A percentile compares a stretch with the other conserved stretches of the same genome.
Evolutionary conservation across 2,888 invertebrate species (phyloP).

Genomic region (Drosophila leonis): DNA sequence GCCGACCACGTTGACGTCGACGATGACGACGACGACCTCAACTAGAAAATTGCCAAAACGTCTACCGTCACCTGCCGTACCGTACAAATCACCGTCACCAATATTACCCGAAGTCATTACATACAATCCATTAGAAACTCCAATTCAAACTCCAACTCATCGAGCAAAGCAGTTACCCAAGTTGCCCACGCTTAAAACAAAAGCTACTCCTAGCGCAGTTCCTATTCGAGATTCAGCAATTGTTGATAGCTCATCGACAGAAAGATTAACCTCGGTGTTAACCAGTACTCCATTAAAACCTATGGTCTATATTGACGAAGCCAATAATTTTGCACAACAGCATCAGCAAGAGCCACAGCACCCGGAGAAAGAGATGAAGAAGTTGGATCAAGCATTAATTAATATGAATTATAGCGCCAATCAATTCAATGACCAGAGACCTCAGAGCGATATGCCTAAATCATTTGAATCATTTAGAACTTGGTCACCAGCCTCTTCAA

Average conservation of each 20-base stretch:
- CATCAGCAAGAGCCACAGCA: background rate
- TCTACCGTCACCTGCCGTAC: constrained; percentile 65
- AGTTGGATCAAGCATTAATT: constrained; percentile 6
- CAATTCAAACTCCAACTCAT: constrained; percentile 17
- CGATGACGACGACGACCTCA: constrained; percentile 35
- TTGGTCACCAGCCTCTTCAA: constrained; percentile 14
- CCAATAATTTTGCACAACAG: constrained; percentile 3
- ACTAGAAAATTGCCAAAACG: constrained; percentile 81
- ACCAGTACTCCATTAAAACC: background rate
- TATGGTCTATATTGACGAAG: constrained; percentile 2
- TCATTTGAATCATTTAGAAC: constrained; percentile 22
- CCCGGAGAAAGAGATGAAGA: background rate
- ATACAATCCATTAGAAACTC: constrained; percentile 8
- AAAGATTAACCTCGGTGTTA: background rate
- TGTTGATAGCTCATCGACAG: constrained; percentile 25
- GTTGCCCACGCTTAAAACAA: constrained; percentile 57
- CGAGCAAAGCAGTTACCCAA: constrained; percentile 78
- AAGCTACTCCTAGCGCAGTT: constrained; percentile 24
- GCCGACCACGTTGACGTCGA: constrained; percentile 1
- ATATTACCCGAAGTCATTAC: constrained; percentile 8
- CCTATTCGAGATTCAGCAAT: constrained; percentile 18
- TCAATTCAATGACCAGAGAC: background rate
- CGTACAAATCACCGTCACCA: constrained; percentile 40
- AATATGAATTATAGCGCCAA: constrained; percentile 4
- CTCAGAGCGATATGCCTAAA: background rate